Conservation (phyloP, 2,113 vertebrate genomes). For the Hippocampus mohnikei region DNA sequence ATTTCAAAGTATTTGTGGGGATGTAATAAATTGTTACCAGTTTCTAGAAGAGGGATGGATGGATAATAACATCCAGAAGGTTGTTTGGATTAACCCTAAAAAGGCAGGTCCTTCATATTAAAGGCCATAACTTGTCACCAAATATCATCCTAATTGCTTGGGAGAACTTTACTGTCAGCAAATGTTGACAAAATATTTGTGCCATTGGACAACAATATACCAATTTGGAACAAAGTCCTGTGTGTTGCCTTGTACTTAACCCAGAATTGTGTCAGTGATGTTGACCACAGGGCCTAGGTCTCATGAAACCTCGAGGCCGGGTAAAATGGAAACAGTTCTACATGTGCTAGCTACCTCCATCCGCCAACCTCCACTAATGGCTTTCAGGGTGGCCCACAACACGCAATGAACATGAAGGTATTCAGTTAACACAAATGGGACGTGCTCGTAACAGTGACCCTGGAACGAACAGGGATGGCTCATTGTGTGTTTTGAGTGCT, state of each 20-base stretch:
- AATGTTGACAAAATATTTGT: background rate
- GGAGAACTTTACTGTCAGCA: background rate
- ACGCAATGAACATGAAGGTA: constrained; percentile 59
- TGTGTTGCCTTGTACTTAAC: background rate
- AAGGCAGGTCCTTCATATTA: background rate
- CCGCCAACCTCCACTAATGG: constrained; percentile 46
- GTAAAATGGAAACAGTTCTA: constrained; percentile 38
- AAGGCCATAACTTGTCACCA: background rate
- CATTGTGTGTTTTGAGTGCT: constrained; percentile 68
- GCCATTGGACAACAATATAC: background rate
- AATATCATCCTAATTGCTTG: background rate
- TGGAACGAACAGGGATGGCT: constrained; percentile 53
- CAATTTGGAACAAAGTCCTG: background rate
- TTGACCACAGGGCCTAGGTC: constrained; percentile 22
- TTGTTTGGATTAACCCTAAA: background rate
- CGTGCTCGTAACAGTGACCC: constrained; percentile 57
- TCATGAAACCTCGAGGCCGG: constrained; percentile 7
- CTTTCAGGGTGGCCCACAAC: constrained; percentile 65
- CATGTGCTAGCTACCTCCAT: constrained; percentile 6
- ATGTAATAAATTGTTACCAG: background rate
- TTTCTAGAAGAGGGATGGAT: background rate
- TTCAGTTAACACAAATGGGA: constrained; percentile 71
- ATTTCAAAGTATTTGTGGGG: constrained; percentile 1
- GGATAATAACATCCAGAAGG: constrained; percentile 2
- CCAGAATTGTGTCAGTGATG: constrained; percentile 3